Conservation (phyloP, 2,113 vertebrate species). For the Planiliza haematocheilus region DNA sequence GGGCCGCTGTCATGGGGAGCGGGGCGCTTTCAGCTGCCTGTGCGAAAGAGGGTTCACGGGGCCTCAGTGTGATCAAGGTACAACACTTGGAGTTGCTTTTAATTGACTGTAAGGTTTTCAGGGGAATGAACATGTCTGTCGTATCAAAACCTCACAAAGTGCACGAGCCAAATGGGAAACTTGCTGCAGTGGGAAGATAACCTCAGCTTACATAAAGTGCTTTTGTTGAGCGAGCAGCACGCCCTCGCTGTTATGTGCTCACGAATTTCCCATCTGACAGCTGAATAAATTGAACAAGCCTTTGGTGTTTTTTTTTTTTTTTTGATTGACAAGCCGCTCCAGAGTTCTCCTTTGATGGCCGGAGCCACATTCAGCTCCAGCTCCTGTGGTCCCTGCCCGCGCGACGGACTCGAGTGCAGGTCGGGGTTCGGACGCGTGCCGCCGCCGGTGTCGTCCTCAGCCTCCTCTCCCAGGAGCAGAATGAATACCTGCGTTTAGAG, state of each 20-base stretch:
- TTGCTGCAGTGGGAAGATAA: slow-evolving; percentile 53
- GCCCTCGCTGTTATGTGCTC: slow-evolving; percentile 25
- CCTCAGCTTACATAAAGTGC: slow-evolving; percentile 36
- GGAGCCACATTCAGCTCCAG: slow-evolving; percentile 87
- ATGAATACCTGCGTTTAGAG: slow-evolving; percentile 88
- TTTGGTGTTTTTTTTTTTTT: slow-evolving; percentile 42
- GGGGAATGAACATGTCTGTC: slow-evolving; percentile 20
- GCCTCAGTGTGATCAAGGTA: slow-evolving; percentile 88
- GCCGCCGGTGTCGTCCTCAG: slow-evolving; percentile 81
- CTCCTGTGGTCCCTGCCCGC: slow-evolving; percentile 78
- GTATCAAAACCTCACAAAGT: slow-evolving; percentile 20
- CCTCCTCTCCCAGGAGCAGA: slow-evolving; percentile 84
- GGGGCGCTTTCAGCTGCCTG: slow-evolving; percentile 84
- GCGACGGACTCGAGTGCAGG: slow-evolving; percentile 80
- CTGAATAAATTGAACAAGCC: slow-evolving; percentile 62
- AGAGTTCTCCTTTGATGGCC: slow-evolving; percentile 87
- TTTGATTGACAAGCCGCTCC: slow-evolving; percentile 81
- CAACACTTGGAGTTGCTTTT: slow-evolving; percentile 3
- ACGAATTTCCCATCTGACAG: slow-evolving; percentile 50
- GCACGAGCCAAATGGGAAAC: slow-evolving; percentile 22
- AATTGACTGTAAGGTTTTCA: slow-evolving; percentile 7
- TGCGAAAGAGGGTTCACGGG: slow-evolving; percentile 85
- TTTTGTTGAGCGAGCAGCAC: slow-evolving; percentile 36
- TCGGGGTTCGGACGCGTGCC: slow-evolving; percentile 86
- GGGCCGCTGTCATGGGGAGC: slow-evolving; percentile 84